Evolutionary conservation across 2,888 invertebrate species (phyloP), one percentile per base, ranked within the genome.

Genomic region (Aporophyla lueneburgensis): DNA sequence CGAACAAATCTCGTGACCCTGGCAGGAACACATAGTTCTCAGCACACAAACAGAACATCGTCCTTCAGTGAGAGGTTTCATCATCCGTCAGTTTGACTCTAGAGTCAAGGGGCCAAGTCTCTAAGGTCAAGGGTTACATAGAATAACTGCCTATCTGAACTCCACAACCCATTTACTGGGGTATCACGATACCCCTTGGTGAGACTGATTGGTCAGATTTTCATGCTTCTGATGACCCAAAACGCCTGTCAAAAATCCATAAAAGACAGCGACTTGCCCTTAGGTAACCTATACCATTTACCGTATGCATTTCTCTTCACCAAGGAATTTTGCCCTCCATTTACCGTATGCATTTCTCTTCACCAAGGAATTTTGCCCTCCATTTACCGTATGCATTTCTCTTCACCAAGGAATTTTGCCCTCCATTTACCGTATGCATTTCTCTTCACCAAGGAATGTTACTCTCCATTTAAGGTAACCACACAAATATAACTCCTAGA

Each of bases 391-490:
- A 61, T 61, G 33, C 61, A 61, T 19, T 33, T 27, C 51, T 14
- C 27, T 40, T 33, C n/a, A 40, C 21, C 6, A 5, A 66, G 16
- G 43, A 62, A 72, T 53, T n/a, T n/a, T n/a, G n/a, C n/a, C 3
- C 33, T 2, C 9, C 16, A n/a, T 62, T 62, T 43, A 21, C 21
- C 7, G 40, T 61, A 61, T 61, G 33, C 61, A 61, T 19, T 33
- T 27, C 51, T 14, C 27, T 40, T 33, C n/a, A 40, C 21, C 6
- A 5, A 66, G 16, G 43, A 62, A 72, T 53, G 33, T 16, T 16
- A 24, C 4, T 49, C 9, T 7, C 51, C 68, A 14, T 69, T 54
- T 63, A 76, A 67, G 59, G 83, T 46, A 71, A 67, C 68, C 46
- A 14, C 12, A 33, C n/a, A 10, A n/a, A 61, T 62, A 71, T 65